A percentile compares a stretch with the other conserved stretches of the same genome.
These are phyloP conservation scores for Agrilus planipennis DNA, from an alignment of 1,140 invertebrate genomes.

Conservation along the genomic window DNA sequence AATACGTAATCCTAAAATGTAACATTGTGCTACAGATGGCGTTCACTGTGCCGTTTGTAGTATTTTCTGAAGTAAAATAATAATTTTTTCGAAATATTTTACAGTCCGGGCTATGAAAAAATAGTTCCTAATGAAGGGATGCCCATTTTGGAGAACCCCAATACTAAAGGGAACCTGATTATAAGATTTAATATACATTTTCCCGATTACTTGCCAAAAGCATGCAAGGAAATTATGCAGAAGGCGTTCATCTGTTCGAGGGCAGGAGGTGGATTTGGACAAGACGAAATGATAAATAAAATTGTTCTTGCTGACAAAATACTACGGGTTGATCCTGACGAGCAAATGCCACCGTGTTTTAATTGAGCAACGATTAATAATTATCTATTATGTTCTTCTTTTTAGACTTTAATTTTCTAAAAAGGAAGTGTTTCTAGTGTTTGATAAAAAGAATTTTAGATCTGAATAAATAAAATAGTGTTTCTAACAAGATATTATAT, in stretches of 20 bases:
- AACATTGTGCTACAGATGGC: too few relatives aligned
- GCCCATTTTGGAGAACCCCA: constrained; percentile 38
- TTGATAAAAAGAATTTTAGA: too few relatives aligned
- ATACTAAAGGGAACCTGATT: constrained; percentile 39
- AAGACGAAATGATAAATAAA: constrained; percentile 35
- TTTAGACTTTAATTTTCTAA: too few relatives aligned
- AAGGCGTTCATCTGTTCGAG: constrained; percentile 34
- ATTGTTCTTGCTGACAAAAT: constrained; percentile 37
- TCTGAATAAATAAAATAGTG: too few relatives aligned
- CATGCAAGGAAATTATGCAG: constrained; percentile 36
- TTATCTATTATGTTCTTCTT: too few relatives aligned
- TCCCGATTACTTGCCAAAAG: constrained; percentile 40
- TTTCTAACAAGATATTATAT: too few relatives aligned
- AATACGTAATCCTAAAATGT: too few relatives aligned
- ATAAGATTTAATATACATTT: constrained; percentile 44
- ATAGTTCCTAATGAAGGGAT: constrained; percentile 42
- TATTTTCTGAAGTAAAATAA: too few relatives aligned
- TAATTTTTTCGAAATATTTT: too few relatives aligned
- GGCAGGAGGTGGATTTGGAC: constrained; percentile 18
- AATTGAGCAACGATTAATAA: constrained; percentile 5
- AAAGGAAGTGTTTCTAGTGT: too few relatives aligned
- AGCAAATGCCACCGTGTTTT: constrained; percentile 30
- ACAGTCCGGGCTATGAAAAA: constrained; percentile 42
- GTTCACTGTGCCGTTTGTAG: too few relatives aligned
- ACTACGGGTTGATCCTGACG: constrained; percentile 27